These are phyloP conservation scores for Distichodus sexfasciatus DNA, from an alignment of 2,797 vertebrate species.

Conservation along the genomic window DNA sequence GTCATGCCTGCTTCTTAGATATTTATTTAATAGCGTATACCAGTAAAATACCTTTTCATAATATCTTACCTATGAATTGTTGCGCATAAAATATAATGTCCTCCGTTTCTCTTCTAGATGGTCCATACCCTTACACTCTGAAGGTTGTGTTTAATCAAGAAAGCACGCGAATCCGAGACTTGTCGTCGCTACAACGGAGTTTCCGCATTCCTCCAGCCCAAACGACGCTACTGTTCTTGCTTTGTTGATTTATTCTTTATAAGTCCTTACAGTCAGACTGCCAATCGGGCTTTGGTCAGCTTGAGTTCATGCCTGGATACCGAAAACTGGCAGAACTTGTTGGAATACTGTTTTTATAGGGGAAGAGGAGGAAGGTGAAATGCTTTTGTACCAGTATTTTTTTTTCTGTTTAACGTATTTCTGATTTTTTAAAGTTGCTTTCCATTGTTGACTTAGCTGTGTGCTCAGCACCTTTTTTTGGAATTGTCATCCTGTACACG, in stretches of 20 bases:
- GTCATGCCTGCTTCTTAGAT: no score
- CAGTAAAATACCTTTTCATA: no score
- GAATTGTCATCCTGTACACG: conserved; percentile 41
- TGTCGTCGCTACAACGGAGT: neutral
- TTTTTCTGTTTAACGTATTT: conserved; percentile 26
- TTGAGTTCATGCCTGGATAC: conserved; percentile 14
- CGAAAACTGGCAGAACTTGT: conserved; percentile 35
- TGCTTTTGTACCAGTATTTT: conserved; percentile 52
- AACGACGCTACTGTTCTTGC: conserved; percentile 18
- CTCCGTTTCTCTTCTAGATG: conserved; percentile 67
- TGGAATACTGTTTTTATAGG: conserved; percentile 45
- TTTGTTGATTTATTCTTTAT: conserved; percentile 23
- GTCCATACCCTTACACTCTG: conserved; percentile 90
- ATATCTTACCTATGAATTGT: no score
- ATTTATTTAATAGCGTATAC: no score
- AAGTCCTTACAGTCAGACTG: conserved; percentile 30
- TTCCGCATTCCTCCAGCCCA: neutral
- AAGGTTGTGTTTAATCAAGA: conserved; percentile 93
- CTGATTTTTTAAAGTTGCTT: conserved; percentile 22
- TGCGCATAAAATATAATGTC: no score
- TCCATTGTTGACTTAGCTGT: conserved; percentile 45
- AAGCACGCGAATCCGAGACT: conserved; percentile 86
- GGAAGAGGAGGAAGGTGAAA: conserved; percentile 25
- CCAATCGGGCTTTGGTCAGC: conserved; percentile 30
- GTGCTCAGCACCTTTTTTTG: conserved; percentile 48